Percentiles rank a stretch among this genome's conserved stretches.
phyloP scores from a whole-genome alignment of 1,140 invertebrate genomes.

The Eufriesea mexicana region DNA sequence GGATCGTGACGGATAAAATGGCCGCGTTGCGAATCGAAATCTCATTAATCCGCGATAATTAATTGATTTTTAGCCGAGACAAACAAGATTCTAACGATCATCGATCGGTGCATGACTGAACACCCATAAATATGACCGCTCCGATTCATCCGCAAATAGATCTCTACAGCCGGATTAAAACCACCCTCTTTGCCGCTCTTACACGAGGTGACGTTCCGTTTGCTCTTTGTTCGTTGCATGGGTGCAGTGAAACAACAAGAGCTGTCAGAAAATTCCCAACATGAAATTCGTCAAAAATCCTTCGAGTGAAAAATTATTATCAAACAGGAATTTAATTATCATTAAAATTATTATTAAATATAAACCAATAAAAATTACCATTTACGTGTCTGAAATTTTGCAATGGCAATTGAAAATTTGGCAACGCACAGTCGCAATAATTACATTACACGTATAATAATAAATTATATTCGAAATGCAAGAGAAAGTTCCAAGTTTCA shows the following conservation, averaged over 20 bases:
- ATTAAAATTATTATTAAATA: too few species aligned
- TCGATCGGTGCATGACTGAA: background rate
- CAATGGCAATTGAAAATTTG: too few species aligned
- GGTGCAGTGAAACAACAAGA: background rate
- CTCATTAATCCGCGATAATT: background rate
- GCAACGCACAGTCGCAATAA: too few species aligned
- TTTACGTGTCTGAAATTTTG: too few species aligned
- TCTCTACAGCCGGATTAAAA: slow-evolving; percentile 17
- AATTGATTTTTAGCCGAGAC: background rate
- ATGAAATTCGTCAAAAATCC: too few species aligned
- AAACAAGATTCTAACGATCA: background rate
- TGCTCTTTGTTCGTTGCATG: slow-evolving; percentile 4
- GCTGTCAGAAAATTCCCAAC: background rate
- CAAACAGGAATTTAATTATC: too few species aligned
- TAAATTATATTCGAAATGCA: too few species aligned
- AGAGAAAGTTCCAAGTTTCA: too few species aligned
- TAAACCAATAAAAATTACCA: too few species aligned
- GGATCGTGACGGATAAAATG: background rate
- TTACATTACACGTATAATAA: too few species aligned
- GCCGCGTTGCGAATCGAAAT: background rate
- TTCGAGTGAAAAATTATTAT: too few species aligned
- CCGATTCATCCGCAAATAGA: slow-evolving; percentile 36
- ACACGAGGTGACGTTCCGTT: background rate
- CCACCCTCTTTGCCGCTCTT: background rate
- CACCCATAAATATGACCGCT: slow-evolving; percentile 5